Evolutionary conservation across 2,888 invertebrate genomes (phyloP).

Genomic region (Pristionchus entomophagus): DNA sequence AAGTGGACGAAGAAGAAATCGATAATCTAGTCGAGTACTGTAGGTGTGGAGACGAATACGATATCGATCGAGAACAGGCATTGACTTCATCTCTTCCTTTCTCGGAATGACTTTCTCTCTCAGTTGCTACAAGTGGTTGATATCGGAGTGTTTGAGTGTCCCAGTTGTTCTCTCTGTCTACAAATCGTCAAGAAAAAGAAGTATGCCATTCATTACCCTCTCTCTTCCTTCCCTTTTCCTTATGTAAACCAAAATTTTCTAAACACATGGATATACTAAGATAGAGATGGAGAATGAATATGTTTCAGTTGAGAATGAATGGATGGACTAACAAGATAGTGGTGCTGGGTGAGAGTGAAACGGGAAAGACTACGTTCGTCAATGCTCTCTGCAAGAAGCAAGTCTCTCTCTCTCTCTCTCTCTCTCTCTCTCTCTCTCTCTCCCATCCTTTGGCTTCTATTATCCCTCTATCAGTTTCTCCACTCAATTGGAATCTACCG

Average conservation of each 20-base stretch:
- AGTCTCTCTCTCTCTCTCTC: neutral
- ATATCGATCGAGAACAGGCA: slow-evolving; percentile 56
- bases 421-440: neutral
- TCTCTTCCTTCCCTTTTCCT: too few relatives aligned
- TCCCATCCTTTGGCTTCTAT: too few relatives aligned
- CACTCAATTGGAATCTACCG: slow-evolving; percentile 39
- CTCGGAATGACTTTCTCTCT: neutral
- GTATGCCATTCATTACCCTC: neutral
- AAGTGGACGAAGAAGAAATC: slow-evolving; percentile 9
- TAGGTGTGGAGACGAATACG: slow-evolving; percentile 53
- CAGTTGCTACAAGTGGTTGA: slow-evolving; percentile 66
- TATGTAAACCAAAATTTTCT: too few relatives aligned
- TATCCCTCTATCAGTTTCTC: neutral
- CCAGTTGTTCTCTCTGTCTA: slow-evolving; percentile 69
- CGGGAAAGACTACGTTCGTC: slow-evolving; percentile 95
- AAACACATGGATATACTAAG: too few relatives aligned
- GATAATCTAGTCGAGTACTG: slow-evolving; percentile 57
- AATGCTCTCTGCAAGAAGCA: slow-evolving; percentile 85
- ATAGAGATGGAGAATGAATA: too few relatives aligned
- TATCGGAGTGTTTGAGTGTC: slow-evolving; percentile 70
- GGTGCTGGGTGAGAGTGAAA: slow-evolving; percentile 93
- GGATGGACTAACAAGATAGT: slow-evolving; percentile 84
- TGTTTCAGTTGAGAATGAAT: slow-evolving; percentile 9
- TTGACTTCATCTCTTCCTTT: neutral
- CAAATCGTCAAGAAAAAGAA: slow-evolving; percentile 54